These are phyloP conservation scores for Scomber japonicus DNA, from an alignment of 2,113 vertebrate species.

Conservation along the genomic window DNA sequence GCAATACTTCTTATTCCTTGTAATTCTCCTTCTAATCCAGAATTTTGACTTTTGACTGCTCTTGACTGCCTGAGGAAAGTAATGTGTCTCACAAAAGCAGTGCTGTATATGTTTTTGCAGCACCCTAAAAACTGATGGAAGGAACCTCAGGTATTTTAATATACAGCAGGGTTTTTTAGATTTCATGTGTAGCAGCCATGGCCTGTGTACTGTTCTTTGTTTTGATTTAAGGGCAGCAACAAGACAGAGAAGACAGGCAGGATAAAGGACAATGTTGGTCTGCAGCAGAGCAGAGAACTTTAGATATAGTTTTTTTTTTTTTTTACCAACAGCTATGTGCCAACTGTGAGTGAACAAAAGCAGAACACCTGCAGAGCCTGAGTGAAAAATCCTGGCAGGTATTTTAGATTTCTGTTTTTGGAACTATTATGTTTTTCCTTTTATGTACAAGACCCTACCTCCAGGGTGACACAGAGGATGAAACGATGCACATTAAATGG, in stretches of 20 bases:
- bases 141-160: neutral
- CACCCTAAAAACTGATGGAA: neutral
- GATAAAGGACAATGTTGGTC: neutral
- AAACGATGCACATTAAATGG: neutral
- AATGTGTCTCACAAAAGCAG: too few species aligned
- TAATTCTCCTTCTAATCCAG: neutral
- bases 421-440: neutral
- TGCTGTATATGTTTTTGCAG: neutral
- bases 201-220: neutral
- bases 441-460: neutral
- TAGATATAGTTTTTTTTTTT: neutral
- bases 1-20: neutral
- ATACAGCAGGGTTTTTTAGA: neutral
- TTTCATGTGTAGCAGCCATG: neutral
- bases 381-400: neutral
- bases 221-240: neutral
- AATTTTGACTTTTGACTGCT: neutral
- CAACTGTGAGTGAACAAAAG: constrained; percentile 33
- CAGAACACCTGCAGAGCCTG: constrained; percentile 6
- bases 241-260: neutral
- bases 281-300: constrained; percentile 15
- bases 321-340: constrained; percentile 9
- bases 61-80: too few species aligned
- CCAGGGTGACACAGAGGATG: neutral
- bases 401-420: neutral